Base-by-base conservation (phyloP, 1,140 invertebrate genomes). In the Notospermus geniculatus region DNA sequence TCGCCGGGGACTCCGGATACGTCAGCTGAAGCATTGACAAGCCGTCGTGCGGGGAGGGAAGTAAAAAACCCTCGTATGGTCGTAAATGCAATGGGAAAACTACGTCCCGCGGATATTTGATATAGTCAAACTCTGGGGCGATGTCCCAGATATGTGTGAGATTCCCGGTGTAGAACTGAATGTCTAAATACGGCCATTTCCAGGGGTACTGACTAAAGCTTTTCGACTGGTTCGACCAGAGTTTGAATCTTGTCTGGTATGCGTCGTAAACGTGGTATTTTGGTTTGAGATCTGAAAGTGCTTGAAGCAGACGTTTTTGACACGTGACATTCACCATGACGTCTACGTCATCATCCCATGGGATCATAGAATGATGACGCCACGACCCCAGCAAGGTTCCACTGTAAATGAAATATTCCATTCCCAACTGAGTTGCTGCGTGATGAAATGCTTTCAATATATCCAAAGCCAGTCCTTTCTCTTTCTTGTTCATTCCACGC, bases 321-420 rank as follows among this genome's bases (percentile, higher is more conserved):
- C 46, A 27, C 4, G 19, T 7, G 4, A 50, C 9, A 23, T 27
- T 50, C 19, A 50, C n/a, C 5, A 50, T 27, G 25, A 50, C 46
- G 25, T 50, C 46, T 23, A 50, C 25, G 46, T 50, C 46, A 27
- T 50, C 46, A 50, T 50, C 46, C 46, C 46, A 50, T 50, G 46
- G 46, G n/a, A 50, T 27, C 19, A 50, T 19, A 23, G 19, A 19
- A 50, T 50, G 46, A 50, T 50, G 46, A 19, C 46, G 46, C 46
- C 46, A 50, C n/a, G 46, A 50, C 4, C 46, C 46, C n/a, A 50
- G n/a, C 46, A 50, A n/a, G 4, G 46, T 50, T n/a, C 46, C 46
- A 50, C 46, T 27, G n/a, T 50, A 50, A 9, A 50, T 50, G n/a
- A 23, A 27, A 50, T 50, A 50, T 19, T 19, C 25, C 19, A 50